phyloP scores from a whole-genome alignment of 2,888 invertebrate species.

The Chydorus sphaericus region DNA sequence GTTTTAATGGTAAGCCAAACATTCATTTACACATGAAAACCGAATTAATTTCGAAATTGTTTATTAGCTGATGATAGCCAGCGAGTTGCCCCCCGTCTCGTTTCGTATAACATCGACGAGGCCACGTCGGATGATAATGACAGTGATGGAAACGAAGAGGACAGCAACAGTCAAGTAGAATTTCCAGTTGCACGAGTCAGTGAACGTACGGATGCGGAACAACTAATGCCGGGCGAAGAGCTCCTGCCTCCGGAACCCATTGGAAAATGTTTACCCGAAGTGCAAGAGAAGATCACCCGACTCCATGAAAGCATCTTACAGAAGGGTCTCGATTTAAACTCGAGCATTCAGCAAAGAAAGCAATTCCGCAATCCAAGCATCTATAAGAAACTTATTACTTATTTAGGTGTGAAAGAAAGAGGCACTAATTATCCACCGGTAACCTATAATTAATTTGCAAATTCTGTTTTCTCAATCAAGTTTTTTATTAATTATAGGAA shows the following conservation, averaged over 20 bases:
- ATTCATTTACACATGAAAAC: not conserved
- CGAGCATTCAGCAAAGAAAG: slow-evolving; percentile 74
- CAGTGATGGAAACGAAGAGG: slow-evolving; percentile 16
- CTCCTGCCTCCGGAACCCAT: slow-evolving; percentile 63
- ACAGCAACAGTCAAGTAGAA: slow-evolving; percentile 12
- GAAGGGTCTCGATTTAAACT: slow-evolving; percentile 74
- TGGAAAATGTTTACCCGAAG: slow-evolving; percentile 59
- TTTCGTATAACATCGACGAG: slow-evolving; percentile 50
- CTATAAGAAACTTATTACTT: slow-evolving; percentile 89
- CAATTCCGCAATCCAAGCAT: slow-evolving; percentile 94
- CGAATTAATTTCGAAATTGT: not conserved
- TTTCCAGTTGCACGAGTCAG: slow-evolving; percentile 12
- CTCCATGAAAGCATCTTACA: slow-evolving; percentile 49
- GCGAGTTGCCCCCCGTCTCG: slow-evolving; percentile 33
- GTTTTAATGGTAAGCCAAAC: not conserved
- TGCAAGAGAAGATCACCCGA: slow-evolving; percentile 64
- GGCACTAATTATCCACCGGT: slow-evolving; percentile 81
- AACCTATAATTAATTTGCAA: not conserved
- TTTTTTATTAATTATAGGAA: slow-evolving; percentile 32
- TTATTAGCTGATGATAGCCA: not conserved
- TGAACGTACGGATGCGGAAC: slow-evolving; percentile 15
- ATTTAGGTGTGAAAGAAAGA: slow-evolving; percentile 86
- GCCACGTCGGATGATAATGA: slow-evolving; percentile 25
- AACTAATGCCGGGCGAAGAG: slow-evolving; percentile 39
- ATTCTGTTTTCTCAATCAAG: slow-evolving; percentile 8